Evolutionary conservation across 1,140 invertebrate genomes (phyloP), one percentile per base, ranked within the genome.

Genomic region (Drosophila leontia): DNA sequence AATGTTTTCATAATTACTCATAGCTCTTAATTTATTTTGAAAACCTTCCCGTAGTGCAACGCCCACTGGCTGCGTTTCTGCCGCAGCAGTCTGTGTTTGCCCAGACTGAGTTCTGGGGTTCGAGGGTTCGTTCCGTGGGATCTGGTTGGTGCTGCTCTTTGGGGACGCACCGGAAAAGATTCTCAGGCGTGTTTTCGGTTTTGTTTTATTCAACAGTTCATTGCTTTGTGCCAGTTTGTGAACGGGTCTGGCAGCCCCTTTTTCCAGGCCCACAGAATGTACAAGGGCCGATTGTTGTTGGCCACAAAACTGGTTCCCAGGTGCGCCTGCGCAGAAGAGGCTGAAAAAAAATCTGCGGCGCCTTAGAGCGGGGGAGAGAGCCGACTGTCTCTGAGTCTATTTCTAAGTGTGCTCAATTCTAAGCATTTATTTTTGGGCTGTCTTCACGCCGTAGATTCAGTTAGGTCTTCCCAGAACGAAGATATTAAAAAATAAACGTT

Each of bases 151-250:
- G 32, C 17, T 65, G 60, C 45, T 65, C 61, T 53, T 53, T 58
- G 51, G 51, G 51, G 41, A 74, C 61, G 60, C 60, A 87, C 83
- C 83, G 83, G 83, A 87, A 90, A 84, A 88, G 85, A 84, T 88
- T 90, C 80, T 88, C 84, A 88, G 85, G 80, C 69, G 59, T 72
- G 75, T 84, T 90, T 78, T 78, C 32, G 56, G 60, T 75, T 76
- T 76, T 76, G 71, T 76, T 76, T 67, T 76, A 77, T 78, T 90
- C 69, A 88, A 88, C 84, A 88, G 84, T 88, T 88, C 85, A 90
- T 90, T 90, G 84, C 83, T 87, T 87, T 87, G 83, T 87, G 85
- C 84, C 76, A 87, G 84, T 87, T 87, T 67, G 83, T 53, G 85
- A 77, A 88, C 84, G 51, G 57, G 83, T 88, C 80, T 83, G 70